phyloP scores from a whole-genome alignment of 2,113 vertebrate genomes.

The Malaclemys terrapin region DNA sequence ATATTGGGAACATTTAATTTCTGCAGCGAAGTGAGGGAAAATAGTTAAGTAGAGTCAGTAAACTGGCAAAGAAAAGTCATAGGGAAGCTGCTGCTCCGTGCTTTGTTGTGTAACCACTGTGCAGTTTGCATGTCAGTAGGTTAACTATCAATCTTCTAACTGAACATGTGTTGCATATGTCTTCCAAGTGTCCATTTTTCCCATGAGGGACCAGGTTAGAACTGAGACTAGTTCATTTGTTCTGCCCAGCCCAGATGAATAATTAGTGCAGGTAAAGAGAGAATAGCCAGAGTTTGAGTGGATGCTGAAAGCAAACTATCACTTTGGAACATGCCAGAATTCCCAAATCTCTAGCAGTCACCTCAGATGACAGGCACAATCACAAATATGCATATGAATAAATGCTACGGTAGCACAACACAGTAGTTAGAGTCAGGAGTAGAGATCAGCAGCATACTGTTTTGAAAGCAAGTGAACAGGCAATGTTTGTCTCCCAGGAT shows the following conservation, averaged over 20 bases:
- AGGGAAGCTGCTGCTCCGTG: not conserved
- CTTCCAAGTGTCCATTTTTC: slow-evolving; percentile 34
- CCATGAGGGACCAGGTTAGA: not conserved
- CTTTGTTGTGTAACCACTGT: not conserved
- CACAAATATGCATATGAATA: fast-evolving
- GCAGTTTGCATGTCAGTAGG: slow-evolving; percentile 1
- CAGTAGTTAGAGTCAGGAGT: not conserved
- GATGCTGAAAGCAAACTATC: not conserved
- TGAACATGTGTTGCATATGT: not conserved
- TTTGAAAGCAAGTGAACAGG: not conserved
- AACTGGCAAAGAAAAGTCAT: not conserved
- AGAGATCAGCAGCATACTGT: not conserved
- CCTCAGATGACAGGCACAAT: not conserved
- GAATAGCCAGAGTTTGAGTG: not conserved
- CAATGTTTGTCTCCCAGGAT: not conserved
- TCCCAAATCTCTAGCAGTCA: fast-evolving
- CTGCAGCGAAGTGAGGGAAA: not conserved
- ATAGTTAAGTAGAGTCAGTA: not conserved
- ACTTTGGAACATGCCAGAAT: not conserved
- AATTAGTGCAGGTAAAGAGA: not conserved
- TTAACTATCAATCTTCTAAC: not conserved
- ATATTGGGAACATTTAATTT: not conserved
- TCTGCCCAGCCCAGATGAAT: not conserved
- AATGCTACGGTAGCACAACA: not conserved
- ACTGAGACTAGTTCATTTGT: not conserved